phyloP scores from a whole-genome alignment of 2,113 vertebrate genomes.

The Phalacrocorax carbo region DNA sequence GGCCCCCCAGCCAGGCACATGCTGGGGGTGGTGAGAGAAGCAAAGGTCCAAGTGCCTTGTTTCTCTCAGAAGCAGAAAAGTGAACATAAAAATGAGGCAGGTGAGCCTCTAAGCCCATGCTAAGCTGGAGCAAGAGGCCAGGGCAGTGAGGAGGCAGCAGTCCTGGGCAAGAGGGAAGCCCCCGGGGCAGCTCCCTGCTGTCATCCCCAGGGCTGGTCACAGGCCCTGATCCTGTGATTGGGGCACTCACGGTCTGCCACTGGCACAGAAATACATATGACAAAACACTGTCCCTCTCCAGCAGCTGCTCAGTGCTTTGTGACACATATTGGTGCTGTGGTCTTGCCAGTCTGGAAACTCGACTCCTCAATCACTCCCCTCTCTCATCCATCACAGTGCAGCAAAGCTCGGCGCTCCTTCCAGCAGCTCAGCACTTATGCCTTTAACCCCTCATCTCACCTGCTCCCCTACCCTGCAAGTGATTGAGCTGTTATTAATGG shows the following conservation, averaged over 20 bases:
- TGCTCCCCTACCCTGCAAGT: background rate
- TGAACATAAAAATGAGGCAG: rapidly evolving
- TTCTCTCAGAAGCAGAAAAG: background rate
- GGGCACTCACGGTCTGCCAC: background rate
- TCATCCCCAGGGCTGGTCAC: background rate
- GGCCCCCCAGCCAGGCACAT: no score
- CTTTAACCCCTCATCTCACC: background rate
- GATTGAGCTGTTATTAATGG: background rate
- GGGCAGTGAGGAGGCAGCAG: background rate
- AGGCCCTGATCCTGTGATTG: background rate
- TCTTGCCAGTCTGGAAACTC: background rate
- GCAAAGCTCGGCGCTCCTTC: background rate
- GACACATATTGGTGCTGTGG: background rate
- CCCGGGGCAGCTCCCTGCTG: background rate
- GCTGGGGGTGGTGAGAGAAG: background rate
- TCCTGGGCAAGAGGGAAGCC: background rate
- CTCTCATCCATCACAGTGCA: background rate
- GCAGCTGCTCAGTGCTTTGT: background rate
- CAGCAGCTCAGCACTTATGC: background rate
- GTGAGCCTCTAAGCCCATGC: background rate
- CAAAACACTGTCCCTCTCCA: background rate
- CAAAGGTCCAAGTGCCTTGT: background rate
- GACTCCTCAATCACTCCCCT: background rate
- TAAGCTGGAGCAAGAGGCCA: background rate
- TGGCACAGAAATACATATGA: background rate